Percentiles rank a stretch among this genome's conserved stretches.
Conservation (phyloP, 2,797 vertebrate genomes). For the Threskiornis aethiopicus region DNA sequence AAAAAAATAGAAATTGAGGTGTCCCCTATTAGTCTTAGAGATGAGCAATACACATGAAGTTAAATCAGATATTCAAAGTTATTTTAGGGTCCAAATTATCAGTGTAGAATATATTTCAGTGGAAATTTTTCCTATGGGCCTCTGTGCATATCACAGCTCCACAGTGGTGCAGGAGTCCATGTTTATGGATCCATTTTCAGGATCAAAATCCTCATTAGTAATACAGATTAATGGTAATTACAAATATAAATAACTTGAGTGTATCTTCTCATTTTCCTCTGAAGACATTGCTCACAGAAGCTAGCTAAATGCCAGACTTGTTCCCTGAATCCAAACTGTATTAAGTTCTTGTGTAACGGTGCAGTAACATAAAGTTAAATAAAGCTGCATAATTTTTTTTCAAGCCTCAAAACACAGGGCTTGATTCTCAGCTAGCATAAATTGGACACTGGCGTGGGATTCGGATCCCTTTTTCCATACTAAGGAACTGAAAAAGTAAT, state of each 20-base stretch:
- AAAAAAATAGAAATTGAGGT: background rate
- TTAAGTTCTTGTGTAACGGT: constrained; percentile 40
- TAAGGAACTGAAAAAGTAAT: background rate
- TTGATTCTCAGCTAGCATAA: constrained; percentile 28
- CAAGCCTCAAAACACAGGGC: background rate
- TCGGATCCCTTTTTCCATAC: constrained; percentile 30
- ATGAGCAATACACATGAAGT: background rate
- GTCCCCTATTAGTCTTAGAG: background rate
- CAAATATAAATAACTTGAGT: constrained; percentile 63
- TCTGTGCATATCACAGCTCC: constrained; percentile 41
- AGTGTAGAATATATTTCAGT: constrained; percentile 12
- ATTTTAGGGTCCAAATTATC: constrained; percentile 23
- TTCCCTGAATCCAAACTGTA: constrained; percentile 51
- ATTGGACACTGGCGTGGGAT: background rate
- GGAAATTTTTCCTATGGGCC: constrained; percentile 55
- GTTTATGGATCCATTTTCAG: constrained; percentile 66
- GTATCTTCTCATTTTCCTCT: constrained; percentile 54
- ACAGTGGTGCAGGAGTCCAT: constrained; percentile 5
- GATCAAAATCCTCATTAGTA: constrained; percentile 66
- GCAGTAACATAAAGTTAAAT: constrained; percentile 47
- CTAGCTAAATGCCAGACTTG: constrained; percentile 42
- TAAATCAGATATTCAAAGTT: constrained; percentile 36
- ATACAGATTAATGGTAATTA: constrained; percentile 66
- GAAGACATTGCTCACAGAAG: constrained; percentile 50
- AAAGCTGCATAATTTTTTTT: constrained; percentile 30